Base-by-base conservation (phyloP, 2,797 vertebrate genomes). In the Buceros bicornis region DNA sequence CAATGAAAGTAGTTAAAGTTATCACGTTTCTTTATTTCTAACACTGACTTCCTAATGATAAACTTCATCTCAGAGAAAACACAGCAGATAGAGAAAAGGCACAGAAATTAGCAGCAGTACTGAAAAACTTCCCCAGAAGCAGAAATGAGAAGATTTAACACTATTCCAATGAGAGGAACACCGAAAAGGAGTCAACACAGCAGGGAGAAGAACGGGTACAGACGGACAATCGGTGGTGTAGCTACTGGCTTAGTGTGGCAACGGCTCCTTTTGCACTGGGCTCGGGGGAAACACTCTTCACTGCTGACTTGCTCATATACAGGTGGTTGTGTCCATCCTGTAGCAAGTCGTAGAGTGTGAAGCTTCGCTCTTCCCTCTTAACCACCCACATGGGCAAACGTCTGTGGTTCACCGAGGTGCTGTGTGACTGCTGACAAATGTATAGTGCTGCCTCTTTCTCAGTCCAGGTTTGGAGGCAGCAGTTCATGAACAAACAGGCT, bases 301-400 rank as follows among this genome's bases (percentile, higher is more conserved):
- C 28, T 82, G 24, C 12, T 31, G 64, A 1, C 21, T 40, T 25
- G 5, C 6, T 70, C 40, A 8, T 1, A 1, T 15, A 3, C 19
- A 73, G 8, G 21, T 8, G 16, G 25, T 43, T 40, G 24, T 26
- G 18, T 45, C 65, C 35, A 7, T 24, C 54, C 47, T 3, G 1
- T 66, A 85, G 29, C 24, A 45, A 28, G 28, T 11, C 0, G 0
- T 9, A 35, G 53, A 0, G 0, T n/a, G 48, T 8, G 45, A 81
- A 58, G 22, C 8, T 66, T 67, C 54, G 8, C 35, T 65, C 35
- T 76, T 76, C 43, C n/a, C 33, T 65, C 82, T 74, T 35, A 74
- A 19, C 8, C 14, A 57, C 8, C 21, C 48, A 16, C 2, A 12
- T 7, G 42, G 45, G 37, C 47, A n/a, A 22, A 9, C 28, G 11